Evolutionary conservation across 2,113 vertebrate species (phyloP).

Genomic region (Oryzias javanicus): DNA sequence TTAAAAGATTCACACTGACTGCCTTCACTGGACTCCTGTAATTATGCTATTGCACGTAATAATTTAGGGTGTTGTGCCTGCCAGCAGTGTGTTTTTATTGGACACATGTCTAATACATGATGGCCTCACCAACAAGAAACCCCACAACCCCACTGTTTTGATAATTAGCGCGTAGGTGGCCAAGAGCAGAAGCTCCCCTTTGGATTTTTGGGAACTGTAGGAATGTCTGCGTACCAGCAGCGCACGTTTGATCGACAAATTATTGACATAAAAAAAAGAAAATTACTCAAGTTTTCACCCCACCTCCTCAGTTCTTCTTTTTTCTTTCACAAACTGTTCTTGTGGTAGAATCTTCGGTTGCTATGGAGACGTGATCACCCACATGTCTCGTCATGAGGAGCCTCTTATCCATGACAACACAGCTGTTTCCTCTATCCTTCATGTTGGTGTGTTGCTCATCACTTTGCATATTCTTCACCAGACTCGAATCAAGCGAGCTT

Average conservation of each 20-base stretch:
- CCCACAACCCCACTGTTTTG: too few relatives aligned
- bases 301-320: constrained; percentile 30
- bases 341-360: constrained; percentile 43
- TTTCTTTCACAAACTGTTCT: constrained; percentile 44
- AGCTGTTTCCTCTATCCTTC: constrained; percentile 64
- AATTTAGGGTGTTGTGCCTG: constrained; percentile 6
- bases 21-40: background rate
- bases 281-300: constrained; percentile 43
- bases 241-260: constrained; percentile 33
- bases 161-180: constrained; percentile 22
- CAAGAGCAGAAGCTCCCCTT: constrained; percentile 16
- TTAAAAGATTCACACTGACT: background rate
- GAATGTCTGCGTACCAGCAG: constrained; percentile 8
- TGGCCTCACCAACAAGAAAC: background rate
- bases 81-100: constrained; percentile 6
- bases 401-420: constrained; percentile 66
- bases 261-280: constrained; percentile 24
- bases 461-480: constrained; percentile 50
- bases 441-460: constrained; percentile 51
- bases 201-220: constrained; percentile 23
- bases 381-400: constrained; percentile 61
- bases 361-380: constrained; percentile 68
- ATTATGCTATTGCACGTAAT: background rate
- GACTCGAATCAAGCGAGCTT: constrained; percentile 31
- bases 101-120: constrained; percentile 3